These are phyloP conservation scores for Notiomystis cincta DNA, from an alignment of 2,113 vertebrate genomes.

Conservation along the genomic window DNA sequence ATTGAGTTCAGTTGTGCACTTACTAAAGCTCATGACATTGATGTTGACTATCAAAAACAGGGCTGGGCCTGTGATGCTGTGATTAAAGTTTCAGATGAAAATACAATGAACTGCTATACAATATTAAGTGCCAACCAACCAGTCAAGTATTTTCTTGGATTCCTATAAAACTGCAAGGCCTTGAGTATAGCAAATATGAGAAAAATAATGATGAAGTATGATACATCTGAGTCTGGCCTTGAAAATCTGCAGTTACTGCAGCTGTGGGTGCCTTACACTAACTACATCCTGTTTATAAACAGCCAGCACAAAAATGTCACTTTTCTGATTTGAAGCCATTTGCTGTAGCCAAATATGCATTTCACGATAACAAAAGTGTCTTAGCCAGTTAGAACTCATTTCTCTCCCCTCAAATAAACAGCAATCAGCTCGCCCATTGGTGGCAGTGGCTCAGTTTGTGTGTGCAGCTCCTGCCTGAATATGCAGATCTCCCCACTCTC, in stretches of 20 bases:
- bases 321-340: slow-evolving; percentile 35
- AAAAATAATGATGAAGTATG: slow-evolving; percentile 17
- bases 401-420: neutral
- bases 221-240: neutral
- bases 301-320: slow-evolving; percentile 45
- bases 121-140: neutral
- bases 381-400: neutral
- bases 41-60: neutral
- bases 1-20: neutral
- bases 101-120: neutral
- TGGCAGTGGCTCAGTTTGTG: neutral
- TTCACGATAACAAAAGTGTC: neutral
- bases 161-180: neutral
- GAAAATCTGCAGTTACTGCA: slow-evolving; percentile 31
- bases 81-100: neutral
- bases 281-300: slow-evolving; percentile 56
- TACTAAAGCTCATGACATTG: neutral
- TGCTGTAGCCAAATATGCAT: slow-evolving; percentile 50
- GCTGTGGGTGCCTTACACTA: slow-evolving; percentile 25
- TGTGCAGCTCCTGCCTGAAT: neutral
- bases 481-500: neutral
- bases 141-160: slow-evolving; percentile 4
- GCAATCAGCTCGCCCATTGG: neutral
- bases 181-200: slow-evolving; percentile 22
- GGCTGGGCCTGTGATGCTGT: neutral